A percentile compares a stretch with the other conserved stretches of the same genome.
Evolutionary conservation across 2,888 invertebrate genomes (phyloP).

Genomic region (Abrostola tripartita): DNA sequence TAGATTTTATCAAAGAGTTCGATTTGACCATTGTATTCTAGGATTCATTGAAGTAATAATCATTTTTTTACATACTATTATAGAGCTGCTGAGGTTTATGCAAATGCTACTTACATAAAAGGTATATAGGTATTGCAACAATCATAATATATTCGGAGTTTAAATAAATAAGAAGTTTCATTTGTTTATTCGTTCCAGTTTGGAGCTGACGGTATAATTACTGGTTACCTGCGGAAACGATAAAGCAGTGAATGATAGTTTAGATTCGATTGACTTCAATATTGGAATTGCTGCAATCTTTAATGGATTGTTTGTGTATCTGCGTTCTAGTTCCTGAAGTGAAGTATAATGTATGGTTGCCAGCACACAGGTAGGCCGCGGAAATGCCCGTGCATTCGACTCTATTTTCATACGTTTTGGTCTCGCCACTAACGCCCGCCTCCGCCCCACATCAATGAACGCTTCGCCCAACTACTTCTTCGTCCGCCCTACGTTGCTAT

Average conservation of each 20-base stretch:
- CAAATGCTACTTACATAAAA: background rate
- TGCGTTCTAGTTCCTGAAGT: conserved; percentile 49
- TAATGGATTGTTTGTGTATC: conserved; percentile 32
- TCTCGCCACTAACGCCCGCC: conserved; percentile 72
- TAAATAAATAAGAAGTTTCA: conserved; percentile 28
- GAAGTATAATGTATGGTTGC: conserved; percentile 14
- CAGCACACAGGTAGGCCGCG: conserved; percentile 62
- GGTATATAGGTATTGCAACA: conserved; percentile 4
- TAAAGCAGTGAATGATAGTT: conserved; percentile 18
- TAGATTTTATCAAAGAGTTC: conserved; percentile 17
- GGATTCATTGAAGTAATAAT: background rate
- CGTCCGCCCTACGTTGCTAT: conserved; percentile 69
- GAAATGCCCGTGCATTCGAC: conserved; percentile 63
- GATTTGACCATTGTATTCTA: conserved; percentile 13
- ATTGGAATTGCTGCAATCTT: conserved; percentile 31
- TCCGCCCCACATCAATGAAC: conserved; percentile 82
- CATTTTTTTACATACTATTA: too few relatives aligned
- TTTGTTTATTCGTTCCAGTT: conserved; percentile 33
- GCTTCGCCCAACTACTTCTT: conserved; percentile 73
- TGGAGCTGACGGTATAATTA: conserved; percentile 17
- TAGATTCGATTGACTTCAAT: conserved; percentile 12
- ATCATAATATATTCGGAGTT: conserved; percentile 7
- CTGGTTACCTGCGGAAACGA: conserved; percentile 36
- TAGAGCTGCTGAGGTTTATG: background rate
- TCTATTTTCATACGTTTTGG: conserved; percentile 78